Percentiles rank a stretch among this genome's conserved stretches.
Evolutionary conservation across 2,888 invertebrate species (phyloP).

Genomic region (Tridacna gigas): DNA sequence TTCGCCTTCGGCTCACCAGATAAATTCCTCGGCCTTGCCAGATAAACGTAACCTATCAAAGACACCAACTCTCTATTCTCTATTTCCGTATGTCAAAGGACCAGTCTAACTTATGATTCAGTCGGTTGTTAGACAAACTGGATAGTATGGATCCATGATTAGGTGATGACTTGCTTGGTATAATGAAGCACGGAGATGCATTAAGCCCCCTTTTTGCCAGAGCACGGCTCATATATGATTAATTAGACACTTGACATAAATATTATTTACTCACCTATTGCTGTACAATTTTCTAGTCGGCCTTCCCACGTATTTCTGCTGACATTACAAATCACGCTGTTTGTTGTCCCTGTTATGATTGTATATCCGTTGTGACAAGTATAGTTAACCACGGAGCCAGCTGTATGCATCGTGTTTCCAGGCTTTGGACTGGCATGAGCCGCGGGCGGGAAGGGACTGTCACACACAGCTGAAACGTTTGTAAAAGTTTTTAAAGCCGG

Average conservation of each 20-base stretch:
- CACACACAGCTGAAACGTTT: constrained; percentile 6
- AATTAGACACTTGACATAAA: neutral
- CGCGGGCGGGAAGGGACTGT: neutral
- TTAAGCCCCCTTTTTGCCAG: too few species aligned
- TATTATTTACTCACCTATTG: neutral
- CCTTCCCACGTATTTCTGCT: neutral
- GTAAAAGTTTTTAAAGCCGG: too few species aligned
- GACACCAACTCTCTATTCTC: too few species aligned
- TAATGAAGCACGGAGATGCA: too few species aligned
- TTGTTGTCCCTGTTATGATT: neutral
- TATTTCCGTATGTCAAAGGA: too few species aligned
- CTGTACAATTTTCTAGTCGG: constrained; percentile 2
- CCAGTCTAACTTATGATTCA: too few species aligned
- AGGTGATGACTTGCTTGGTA: too few species aligned
- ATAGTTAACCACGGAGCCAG: neutral
- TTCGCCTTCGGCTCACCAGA: too few species aligned
- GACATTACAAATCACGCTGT: neutral
- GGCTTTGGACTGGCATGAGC: neutral
- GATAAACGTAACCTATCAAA: too few species aligned
- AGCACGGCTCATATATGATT: neutral
- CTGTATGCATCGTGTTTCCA: neutral
- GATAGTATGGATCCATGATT: too few species aligned
- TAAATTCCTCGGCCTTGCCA: too few species aligned
- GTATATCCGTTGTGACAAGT: neutral
- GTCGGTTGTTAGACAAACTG: too few species aligned